Evolutionary conservation across 2,113 vertebrate species (phyloP), one percentile per base, ranked within the genome.

Genomic region (Gopherus flavomarginatus): DNA sequence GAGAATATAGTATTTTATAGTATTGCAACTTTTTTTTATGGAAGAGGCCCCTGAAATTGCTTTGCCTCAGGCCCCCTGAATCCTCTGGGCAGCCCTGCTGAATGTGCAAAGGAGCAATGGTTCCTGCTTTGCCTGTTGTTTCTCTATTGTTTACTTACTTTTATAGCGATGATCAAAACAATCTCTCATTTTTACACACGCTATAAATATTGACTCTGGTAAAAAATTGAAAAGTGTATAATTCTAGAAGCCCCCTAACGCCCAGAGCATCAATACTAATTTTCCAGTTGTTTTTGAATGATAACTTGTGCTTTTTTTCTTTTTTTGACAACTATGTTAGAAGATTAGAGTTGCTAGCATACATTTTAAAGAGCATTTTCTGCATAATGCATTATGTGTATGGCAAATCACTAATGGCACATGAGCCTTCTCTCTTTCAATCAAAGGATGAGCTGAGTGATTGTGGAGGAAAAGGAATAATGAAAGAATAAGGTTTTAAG

Each of bases 221-320:
- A 69, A 87, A 90, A 31, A 92, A 95, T 88, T 90, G 88, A 93
- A 89, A 92, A 81, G 89, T 59, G 8, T 81, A 35, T 84, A 75
- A 94, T 84, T 96, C 94, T 79, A 56, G 77, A 62, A 94, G 38
- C 17, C 57, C 22, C 53, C 95, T 87, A 97, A 97, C 93, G n/a
- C 53, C 38, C 38, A 27, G 92, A 90, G 47, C 42, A 72, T 96
- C 78, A 88, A 91, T 83, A 85, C 47, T 95, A 90, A 94, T 93
- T 95, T 97, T 94, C 82, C 80, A 91, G 50, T 81, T 97, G 81
- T 59, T 95, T 87, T 94, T 96, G 49, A 89, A 84, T 69, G 95
- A 72, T 88, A 88, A 94, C 35, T 96, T 97, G 31, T 83, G 83
- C 89, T 94, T 97, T 89, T 44, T 12, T 42, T 75, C 24, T 5